A percentile compares a stretch with the other conserved stretches of the same genome.
Conservation (phyloP, 2,797 vertebrate genomes). For the Diceros bicornis region DNA sequence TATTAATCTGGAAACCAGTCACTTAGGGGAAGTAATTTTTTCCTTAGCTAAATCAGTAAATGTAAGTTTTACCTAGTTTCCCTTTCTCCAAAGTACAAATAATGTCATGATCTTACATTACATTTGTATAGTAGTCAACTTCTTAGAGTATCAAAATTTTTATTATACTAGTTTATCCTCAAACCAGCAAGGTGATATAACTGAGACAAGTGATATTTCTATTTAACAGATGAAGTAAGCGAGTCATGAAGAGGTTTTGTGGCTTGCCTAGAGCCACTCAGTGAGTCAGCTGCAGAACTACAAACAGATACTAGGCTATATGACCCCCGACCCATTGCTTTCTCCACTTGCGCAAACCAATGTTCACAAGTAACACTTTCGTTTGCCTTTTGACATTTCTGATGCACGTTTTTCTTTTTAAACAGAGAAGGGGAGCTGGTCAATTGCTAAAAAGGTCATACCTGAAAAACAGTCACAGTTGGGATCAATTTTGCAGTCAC, state of each 20-base stretch:
- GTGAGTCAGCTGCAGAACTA: background rate
- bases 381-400: conserved; percentile 64
- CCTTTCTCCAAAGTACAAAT: conserved; percentile 60
- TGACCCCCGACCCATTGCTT: background rate
- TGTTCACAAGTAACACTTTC: conserved; percentile 48
- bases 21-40: conserved; percentile 6
- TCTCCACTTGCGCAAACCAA: background rate
- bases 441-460: conserved; percentile 87
- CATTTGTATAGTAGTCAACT: conserved; percentile 27
- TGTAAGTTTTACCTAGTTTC: conserved; percentile 39
- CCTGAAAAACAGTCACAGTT: conserved; percentile 99
- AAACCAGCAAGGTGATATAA: conserved; percentile 37
- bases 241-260: background rate
- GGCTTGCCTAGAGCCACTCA: conserved; percentile 12
- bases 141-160: conserved; percentile 27
- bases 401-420: conserved; percentile 63
- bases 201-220: background rate
- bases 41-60: conserved; percentile 41
- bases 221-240: conserved; percentile 2
- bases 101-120: conserved; percentile 26
- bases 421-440: conserved; percentile 69
- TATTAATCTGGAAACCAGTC: conserved; percentile 51
- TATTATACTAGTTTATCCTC: conserved; percentile 33
- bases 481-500: conserved; percentile 99
- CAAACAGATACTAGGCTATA: background rate